Percentiles rank a stretch among this genome's conserved stretches.
phyloP scores from a whole-genome alignment of 2,888 invertebrate genomes.

The Cheilosia pagana region DNA sequence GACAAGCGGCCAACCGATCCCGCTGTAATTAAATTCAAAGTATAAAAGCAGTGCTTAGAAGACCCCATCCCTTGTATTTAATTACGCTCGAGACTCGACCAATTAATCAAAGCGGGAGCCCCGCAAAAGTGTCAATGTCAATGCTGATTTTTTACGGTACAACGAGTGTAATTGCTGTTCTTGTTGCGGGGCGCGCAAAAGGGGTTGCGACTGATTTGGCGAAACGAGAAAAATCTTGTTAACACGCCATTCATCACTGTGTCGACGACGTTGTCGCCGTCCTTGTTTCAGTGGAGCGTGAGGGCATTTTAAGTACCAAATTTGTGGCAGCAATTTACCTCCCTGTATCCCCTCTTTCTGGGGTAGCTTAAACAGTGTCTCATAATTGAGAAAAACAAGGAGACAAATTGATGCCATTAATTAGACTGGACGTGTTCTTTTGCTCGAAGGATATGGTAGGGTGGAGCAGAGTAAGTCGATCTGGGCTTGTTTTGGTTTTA shows the following conservation, averaged over 20 bases:
- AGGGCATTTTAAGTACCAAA: slow-evolving; percentile 77
- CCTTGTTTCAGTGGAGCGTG: slow-evolving; percentile 72
- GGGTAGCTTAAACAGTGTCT: slow-evolving; percentile 43
- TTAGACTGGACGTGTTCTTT: slow-evolving; percentile 77
- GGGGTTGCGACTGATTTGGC: slow-evolving; percentile 55
- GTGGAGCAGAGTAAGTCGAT: slow-evolving; percentile 44
- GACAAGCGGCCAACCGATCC: not conserved
- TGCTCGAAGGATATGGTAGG: too few relatives aligned
- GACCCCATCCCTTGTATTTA: slow-evolving; percentile 44
- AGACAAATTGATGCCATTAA: slow-evolving; percentile 82
- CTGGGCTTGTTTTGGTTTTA: slow-evolving; percentile 25
- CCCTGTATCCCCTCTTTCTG: slow-evolving; percentile 14
- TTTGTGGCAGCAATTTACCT: slow-evolving; percentile 77
- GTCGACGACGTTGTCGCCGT: slow-evolving; percentile 44
- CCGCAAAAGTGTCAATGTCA: slow-evolving; percentile 69
- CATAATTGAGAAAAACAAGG: slow-evolving; percentile 69
- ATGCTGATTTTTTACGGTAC: slow-evolving; percentile 67
- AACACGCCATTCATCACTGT: slow-evolving; percentile 83
- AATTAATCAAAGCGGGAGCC: slow-evolving; percentile 63
- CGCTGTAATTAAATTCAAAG: slow-evolving; percentile 65
- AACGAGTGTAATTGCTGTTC: slow-evolving; percentile 41
- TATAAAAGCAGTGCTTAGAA: slow-evolving; percentile 54
- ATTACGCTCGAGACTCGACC: slow-evolving; percentile 57
- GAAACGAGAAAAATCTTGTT: slow-evolving; percentile 82
- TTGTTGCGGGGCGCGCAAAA: slow-evolving; percentile 8